These are phyloP conservation scores for Rutpela maculata DNA, from an alignment of 2,888 invertebrate genomes.

Conservation along the genomic window DNA sequence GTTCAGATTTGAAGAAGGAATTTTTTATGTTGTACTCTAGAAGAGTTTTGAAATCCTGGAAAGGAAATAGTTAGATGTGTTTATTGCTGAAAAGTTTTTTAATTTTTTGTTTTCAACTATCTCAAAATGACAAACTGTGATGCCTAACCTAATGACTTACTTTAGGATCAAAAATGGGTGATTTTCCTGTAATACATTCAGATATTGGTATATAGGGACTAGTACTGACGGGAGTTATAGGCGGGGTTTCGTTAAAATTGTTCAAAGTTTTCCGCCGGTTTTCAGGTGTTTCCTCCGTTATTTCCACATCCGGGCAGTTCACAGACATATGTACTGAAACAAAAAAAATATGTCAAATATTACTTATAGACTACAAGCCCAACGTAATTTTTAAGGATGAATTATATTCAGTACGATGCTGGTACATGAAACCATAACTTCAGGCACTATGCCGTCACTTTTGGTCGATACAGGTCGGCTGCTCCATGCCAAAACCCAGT, in stretches of 20 bases:
- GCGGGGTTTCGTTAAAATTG: constrained; percentile 76
- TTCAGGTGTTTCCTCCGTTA: constrained; percentile 58
- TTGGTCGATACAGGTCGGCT: too few relatives aligned
- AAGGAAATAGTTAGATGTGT: constrained; percentile 5
- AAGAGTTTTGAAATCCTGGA: constrained; percentile 67
- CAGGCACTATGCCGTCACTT: too few relatives aligned
- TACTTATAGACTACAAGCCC: too few relatives aligned
- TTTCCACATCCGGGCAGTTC: constrained; percentile 57
- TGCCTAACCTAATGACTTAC: constrained; percentile 51
- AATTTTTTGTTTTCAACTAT: not conserved
- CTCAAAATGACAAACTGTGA: not conserved
- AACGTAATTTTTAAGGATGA: too few relatives aligned
- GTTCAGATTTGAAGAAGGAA: constrained; percentile 58
- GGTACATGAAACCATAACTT: too few relatives aligned
- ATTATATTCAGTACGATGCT: too few relatives aligned
- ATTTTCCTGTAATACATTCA: constrained; percentile 90
- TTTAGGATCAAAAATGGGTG: constrained; percentile 65
- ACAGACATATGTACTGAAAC: constrained; percentile 53
- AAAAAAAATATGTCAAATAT: constrained; percentile 12
- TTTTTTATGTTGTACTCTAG: constrained; percentile 66
- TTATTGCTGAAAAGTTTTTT: not conserved
- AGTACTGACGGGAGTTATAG: constrained; percentile 81
- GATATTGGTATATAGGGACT: constrained; percentile 95
- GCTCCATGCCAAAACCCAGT: too few relatives aligned
- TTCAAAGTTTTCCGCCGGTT: constrained; percentile 48